Evolutionary conservation across 2,888 invertebrate species (phyloP).

Genomic region (Pyrrhosoma nymphula): DNA sequence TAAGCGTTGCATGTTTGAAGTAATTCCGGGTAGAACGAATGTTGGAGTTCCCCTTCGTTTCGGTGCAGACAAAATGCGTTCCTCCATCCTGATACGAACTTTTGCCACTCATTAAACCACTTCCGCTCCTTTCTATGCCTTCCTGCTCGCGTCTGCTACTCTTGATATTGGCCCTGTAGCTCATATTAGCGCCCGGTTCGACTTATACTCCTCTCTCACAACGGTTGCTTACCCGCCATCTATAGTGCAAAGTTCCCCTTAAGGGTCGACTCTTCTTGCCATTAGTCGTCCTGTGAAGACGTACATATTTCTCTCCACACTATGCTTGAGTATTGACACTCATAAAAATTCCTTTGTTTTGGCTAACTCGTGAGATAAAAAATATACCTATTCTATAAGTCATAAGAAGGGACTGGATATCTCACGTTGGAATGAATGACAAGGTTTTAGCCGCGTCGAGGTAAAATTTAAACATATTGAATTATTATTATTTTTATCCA

Average conservation of each 20-base stretch:
- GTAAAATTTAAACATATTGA: too few species aligned
- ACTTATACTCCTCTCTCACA: neutral
- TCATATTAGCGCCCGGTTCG: too few species aligned
- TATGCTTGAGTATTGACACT: neutral
- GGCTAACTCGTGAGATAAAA: neutral
- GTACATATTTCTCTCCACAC: neutral
- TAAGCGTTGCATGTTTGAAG: neutral
- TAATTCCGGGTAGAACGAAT: neutral
- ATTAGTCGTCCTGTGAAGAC: neutral
- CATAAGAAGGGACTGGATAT: too few species aligned
- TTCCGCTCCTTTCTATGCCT: neutral
- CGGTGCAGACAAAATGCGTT: neutral
- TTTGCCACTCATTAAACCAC: neutral
- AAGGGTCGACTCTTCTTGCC: neutral
- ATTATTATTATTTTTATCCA: too few species aligned
- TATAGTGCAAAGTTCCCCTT: neutral
- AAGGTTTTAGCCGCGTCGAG: too few species aligned
- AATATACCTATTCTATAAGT: too few species aligned
- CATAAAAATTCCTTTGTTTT: neutral
- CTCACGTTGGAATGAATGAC: too few species aligned
- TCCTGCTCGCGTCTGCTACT: neutral
- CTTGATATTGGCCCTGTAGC: neutral
- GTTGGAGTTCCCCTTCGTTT: neutral
- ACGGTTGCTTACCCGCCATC: neutral
- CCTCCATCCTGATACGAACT: neutral